Conservation (phyloP, 2,888 invertebrate genomes). For the Drosophila yooni region DNA sequence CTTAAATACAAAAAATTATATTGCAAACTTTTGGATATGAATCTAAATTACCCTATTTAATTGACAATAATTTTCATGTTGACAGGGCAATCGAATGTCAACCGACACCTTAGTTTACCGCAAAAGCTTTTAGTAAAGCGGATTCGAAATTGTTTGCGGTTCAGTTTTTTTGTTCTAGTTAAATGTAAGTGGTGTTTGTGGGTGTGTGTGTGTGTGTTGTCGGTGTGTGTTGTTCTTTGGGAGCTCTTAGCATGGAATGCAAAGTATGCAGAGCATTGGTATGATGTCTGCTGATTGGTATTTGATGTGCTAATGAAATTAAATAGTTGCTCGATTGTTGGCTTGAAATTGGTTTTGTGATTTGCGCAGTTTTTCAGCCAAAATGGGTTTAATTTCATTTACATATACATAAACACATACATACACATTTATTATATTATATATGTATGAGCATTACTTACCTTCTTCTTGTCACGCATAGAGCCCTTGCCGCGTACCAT, state of each 20-base stretch:
- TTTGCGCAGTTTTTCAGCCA: neutral
- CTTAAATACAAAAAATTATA: neutral
- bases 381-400: slow-evolving; percentile 2
- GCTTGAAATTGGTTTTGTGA: neutral
- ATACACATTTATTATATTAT: neutral
- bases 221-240: slow-evolving; percentile 4
- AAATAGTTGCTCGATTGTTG: neutral
- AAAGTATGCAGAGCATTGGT: slow-evolving; percentile 33
- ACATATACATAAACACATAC: neutral
- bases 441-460: slow-evolving; percentile 86
- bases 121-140: slow-evolving; percentile 34
- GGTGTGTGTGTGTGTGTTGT: neutral
- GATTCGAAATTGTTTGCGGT: slow-evolving; percentile 29
- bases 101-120: slow-evolving; percentile 41
- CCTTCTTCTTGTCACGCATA: slow-evolving; percentile 99
- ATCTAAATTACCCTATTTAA: slow-evolving; percentile 41
- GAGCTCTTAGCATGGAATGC: slow-evolving; percentile 43
- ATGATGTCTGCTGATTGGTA: slow-evolving; percentile 14
- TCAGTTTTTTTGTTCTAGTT: slow-evolving; percentile 2
- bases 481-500: slow-evolving; percentile 99
- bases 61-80: slow-evolving; percentile 55
- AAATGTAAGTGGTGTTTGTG: slow-evolving; percentile 3
- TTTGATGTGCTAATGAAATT: slow-evolving; percentile 15
- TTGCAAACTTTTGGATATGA: neutral
- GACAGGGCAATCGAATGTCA: slow-evolving; percentile 67